Conservation (phyloP, 2,797 vertebrate genomes). For the Pristis pectinata region DNA sequence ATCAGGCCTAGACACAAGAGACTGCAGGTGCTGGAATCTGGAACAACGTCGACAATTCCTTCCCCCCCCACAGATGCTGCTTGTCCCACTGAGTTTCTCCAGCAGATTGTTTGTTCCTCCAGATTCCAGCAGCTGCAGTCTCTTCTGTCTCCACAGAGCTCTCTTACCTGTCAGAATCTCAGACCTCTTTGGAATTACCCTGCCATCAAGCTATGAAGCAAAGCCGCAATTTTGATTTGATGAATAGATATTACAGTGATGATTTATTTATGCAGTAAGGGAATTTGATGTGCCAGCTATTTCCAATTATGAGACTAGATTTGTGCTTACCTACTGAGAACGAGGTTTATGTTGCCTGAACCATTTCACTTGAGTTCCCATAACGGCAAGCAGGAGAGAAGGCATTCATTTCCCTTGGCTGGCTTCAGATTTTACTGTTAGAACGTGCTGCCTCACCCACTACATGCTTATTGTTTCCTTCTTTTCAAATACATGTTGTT, state of each 20-base stretch:
- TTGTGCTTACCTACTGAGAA: background rate
- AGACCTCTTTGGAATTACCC: background rate
- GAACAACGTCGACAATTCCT: no score
- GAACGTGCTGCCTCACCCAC: background rate
- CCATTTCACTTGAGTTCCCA: background rate
- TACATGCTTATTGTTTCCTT: background rate
- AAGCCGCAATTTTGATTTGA: background rate
- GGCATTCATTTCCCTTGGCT: background rate
- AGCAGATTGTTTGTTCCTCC: no score
- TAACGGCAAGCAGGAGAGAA: background rate
- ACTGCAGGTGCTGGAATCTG: no score
- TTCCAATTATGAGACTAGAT: background rate
- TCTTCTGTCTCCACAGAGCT: background rate
- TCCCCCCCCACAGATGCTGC: no score
- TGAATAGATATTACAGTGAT: background rate
- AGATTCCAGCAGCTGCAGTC: no score
- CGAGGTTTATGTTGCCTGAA: background rate
- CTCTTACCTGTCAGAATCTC: background rate
- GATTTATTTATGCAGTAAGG: background rate
- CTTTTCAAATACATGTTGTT: background rate
- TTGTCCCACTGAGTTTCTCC: no score
- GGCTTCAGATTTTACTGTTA: background rate
- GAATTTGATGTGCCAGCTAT: background rate
- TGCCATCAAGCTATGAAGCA: background rate
- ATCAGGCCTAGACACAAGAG: no score